Conservation (phyloP, 1,140 invertebrate genomes). For the Cotesia glomerata region DNA sequence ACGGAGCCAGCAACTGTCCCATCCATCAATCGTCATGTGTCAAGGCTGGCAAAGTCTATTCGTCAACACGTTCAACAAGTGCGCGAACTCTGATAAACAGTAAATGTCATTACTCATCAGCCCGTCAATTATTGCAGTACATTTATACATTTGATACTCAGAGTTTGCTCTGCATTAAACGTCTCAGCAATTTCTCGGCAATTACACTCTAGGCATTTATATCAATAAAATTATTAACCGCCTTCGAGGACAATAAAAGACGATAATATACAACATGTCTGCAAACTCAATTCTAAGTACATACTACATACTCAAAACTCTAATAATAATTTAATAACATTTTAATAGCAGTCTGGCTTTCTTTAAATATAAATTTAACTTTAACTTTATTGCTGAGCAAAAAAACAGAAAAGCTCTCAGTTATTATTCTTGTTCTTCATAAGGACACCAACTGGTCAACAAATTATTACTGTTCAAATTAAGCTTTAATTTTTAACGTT, state of each 20-base stretch:
- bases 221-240: background rate
- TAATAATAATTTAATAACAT: background rate
- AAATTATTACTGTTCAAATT: background rate
- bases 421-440: too few relatives aligned
- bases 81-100: conserved; percentile 26
- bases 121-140: conserved; percentile 6
- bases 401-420: too few relatives aligned
- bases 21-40: conserved; percentile 13
- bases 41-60: conserved; percentile 15
- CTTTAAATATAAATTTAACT: too few relatives aligned
- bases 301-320: background rate
- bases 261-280: too few relatives aligned
- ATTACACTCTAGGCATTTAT: background rate
- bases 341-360: too few relatives aligned
- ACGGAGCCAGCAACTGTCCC: background rate
- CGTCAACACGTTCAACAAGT: conserved; percentile 32
- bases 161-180: too few relatives aligned
- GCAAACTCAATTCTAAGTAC: too few relatives aligned
- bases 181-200: background rate
- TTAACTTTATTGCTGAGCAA: too few relatives aligned
- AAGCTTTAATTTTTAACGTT: background rate
- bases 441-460: background rate
- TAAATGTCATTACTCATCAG: conserved; percentile 33
- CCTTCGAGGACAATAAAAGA: too few relatives aligned
- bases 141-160: conserved; percentile 2